Evolutionary conservation across 2,797 vertebrate genomes (phyloP), one percentile per base, ranked within the genome.

Genomic region (Austrolebias charrua): DNA sequence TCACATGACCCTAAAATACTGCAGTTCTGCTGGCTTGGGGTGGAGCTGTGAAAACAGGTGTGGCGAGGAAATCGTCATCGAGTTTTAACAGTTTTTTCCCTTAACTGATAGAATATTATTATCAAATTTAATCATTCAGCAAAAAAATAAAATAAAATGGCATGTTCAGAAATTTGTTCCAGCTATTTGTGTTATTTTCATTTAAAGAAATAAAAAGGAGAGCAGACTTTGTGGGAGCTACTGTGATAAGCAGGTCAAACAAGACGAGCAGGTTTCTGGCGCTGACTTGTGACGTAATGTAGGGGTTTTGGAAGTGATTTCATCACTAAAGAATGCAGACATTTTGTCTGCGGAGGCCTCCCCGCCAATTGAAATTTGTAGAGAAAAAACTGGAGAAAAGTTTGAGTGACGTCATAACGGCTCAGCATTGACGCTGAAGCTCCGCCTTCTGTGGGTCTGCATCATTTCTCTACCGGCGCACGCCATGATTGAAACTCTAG

Each of bases 1-100:
- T 80, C 56, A 79, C 76, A 66, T 56, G 55, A 54, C 79, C 46
- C 62, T 86, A 71, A 83, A 82, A 80, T 75, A 52, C 45, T 35
- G 33, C 55, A 55, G 54, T 29, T 66, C 56, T 51, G 24, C 60
- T 63, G 59, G 57, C 38, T 80, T 47, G 20, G 75, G 70, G 83
- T 73, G 63, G 76, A 61, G 80, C 92, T 71, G 75, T 90, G 79
- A 58, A 35, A 89, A 90, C 92, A 79, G 79, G 92, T 91, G 69
- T 5, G 52, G 62, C 65, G 48, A 73, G 71, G 66, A 82, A 55
- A 82, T 89, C 87, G 56, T 66, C 29, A 45, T 31, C 3, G 16
- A 54, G 24, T 68, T 40, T 16, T 29, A 2, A 63, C 46, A 52
- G 28, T 28, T 1, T 15, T 12, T 12, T 4, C 10, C 4, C 16